Percentiles rank a stretch among this genome's conserved stretches.
phyloP scores from a whole-genome alignment of 2,888 invertebrate species.

The Conops quadrifasciatus region DNA sequence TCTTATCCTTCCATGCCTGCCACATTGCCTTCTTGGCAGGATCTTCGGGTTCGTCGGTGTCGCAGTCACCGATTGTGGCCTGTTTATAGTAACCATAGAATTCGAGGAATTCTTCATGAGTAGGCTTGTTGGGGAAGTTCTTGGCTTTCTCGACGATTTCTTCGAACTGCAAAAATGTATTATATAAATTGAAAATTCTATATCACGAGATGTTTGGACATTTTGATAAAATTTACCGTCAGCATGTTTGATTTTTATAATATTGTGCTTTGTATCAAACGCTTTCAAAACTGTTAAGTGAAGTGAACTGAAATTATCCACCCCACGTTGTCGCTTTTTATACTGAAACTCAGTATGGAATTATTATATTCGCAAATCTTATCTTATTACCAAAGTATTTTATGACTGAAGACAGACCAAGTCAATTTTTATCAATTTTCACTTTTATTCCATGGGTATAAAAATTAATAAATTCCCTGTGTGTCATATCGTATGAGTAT shows the following conservation, averaged over 20 bases:
- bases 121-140: constrained; percentile 76
- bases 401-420: too few species aligned
- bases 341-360: constrained; percentile 20
- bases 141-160: constrained; percentile 78
- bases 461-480: too few species aligned
- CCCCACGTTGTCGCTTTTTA: constrained; percentile 32
- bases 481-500: neutral
- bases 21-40: constrained; percentile 91
- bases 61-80: constrained; percentile 80
- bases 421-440: too few species aligned
- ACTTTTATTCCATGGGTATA: too few species aligned
- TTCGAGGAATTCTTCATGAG: constrained; percentile 81
- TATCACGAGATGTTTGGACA: neutral
- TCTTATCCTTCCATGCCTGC: constrained; percentile 87
- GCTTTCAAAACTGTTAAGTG: constrained; percentile 28
- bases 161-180: constrained; percentile 69
- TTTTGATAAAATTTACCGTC: constrained; percentile 50
- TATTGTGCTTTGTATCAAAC: constrained; percentile 31
- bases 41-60: constrained; percentile 87
- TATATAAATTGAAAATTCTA: neutral
- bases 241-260: constrained; percentile 49
- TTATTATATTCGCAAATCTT: constrained; percentile 34
- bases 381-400: constrained; percentile 32
- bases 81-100: constrained; percentile 88
- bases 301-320: constrained; percentile 5